Evolutionary conservation across 2,113 vertebrate genomes (phyloP), one percentile per base, ranked within the genome.

Genomic region (Vombatus ursinus): DNA sequence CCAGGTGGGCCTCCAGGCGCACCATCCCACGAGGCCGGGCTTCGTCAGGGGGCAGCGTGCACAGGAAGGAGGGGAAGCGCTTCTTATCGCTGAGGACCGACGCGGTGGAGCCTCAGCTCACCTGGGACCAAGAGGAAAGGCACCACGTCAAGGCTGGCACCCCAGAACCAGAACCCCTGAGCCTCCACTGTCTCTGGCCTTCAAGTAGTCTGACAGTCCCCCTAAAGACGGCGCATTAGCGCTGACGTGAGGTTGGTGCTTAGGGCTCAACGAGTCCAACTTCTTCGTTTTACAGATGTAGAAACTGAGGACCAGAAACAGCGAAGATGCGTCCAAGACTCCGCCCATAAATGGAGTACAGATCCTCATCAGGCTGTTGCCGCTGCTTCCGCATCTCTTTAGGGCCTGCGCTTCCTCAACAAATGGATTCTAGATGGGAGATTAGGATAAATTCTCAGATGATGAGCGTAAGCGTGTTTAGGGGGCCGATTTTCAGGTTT

Each of bases 21-120:
- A 89, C 44, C 11, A 96, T 49, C 50, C 57, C 93, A 49, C 44
- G 47, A 28, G 90, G 61, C 52, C 51, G 93, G 12, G 37, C 23
- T 3, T 14, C 26, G 10, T 91, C 90, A 28, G 89, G 47, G 1
- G 95, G 90, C 25, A 96, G 47, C 8, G 92, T 93, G 49, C 92
- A 52, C 22, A 91, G 91, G n/a, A 96, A 93, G 4, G 57, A 90
- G 24, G 94, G 92, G 53, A 95, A 96, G 10, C 47, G 54, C 50
- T 7, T 22, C 37, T 92, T 96, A 68, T 96, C 37, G 24, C 52
- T 91, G 10, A 96, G 91, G 11, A 57, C 22, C 8, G 94, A 84
- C 2, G 77, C 93, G 16, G 96, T 95, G 68, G 96, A 91, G 49
- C 77, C 94, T n/a, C 94, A 61, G 51, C 96, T 96, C 26, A 96